Evolutionary conservation across 23 tunicate species (phyloP), one percentile per base, ranked within the genome.

Genomic region (Clavelina lepadiformis): DNA sequence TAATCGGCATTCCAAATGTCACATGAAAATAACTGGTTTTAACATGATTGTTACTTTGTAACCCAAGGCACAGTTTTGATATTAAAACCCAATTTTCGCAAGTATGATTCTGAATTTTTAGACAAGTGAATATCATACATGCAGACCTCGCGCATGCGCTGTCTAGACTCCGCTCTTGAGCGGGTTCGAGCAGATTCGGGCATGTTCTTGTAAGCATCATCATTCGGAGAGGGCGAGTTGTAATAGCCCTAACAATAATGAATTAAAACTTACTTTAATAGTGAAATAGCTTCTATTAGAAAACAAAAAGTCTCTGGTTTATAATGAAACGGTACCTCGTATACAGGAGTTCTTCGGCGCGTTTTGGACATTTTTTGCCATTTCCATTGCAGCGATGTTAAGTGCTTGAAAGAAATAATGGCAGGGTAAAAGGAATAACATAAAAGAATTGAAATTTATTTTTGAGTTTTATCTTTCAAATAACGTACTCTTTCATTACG

Each of bases 331-430:
- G 24, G 51, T 51, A 82, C 93, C 67, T 84, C 93, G 51, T 84
- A 69, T 3, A 19, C 83, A 7, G 93, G 83, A 25, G 82, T 76
- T 31, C 93, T 34, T 62, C 83, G 41, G 55, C 93, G 31, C 15
- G 93, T 50, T 59, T 68, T 69, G 5, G 93, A 63, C 82, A 76
- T 76, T 69, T 84, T 84, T 35, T 84, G 93, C 83, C 83, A 84
- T 63, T 84, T 84, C 93, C 93, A 84, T 69, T 84, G 93, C 28
- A 84, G 56, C 15, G 93, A 84, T 2, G 93, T 84, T 23, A 84
- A 54, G 61, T 84, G 93, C 93, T 84, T 29, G 19, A 61, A 31
- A 23, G 8, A 58, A 58, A 5, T 26, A 44, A 44, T 11, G 15
- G 11, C 49, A 20, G 1, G 8, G 33, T 45, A 61, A 41, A 41